Base-by-base conservation (phyloP, 2,113 vertebrate species). In the Zosterops hypoxanthus region DNA sequence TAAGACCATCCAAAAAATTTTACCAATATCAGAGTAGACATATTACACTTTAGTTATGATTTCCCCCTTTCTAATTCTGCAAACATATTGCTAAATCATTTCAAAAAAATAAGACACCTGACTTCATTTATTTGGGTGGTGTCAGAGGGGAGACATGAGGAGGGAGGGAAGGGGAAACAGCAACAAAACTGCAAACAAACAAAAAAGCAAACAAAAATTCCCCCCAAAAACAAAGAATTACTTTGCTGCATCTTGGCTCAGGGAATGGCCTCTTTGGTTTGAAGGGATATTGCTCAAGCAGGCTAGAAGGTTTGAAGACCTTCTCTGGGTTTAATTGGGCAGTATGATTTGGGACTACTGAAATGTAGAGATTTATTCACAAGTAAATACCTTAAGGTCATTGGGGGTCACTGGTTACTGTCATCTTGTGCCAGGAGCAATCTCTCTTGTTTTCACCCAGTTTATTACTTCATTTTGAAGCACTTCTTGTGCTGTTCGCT, bases 131-230 rank as follows among this genome's bases (percentile, higher is more conserved):
- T 65, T 73, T 52, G 6, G 14, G 19, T 36, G 12, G 7, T 59
- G 8, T 8, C 23, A 3, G 6, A 0, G 23, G 6, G 9, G 9
- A 19, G 7, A 63, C 6, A 56, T 11, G 8, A 47, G 49, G n/a
- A 47, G 12, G 14, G 14, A 18, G 3, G 20, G 31, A 50, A 66
- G 21, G 31, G 31, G 44, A 21, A 59, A 34, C 10, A 73, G 7
- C 14, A 57, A 14, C 5, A 29, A 60, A 52, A 39, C 6, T 44
- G 19, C 47, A 53, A n/a, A 8, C 12, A 42, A 41, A 8, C 8
- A 44, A 59, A 4, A 52, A 21, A 39, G 36, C 6, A 53, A 14
- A 28, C 15, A 18, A 22, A 50, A 50, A 39, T 9, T 76, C 2
- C 16, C 11, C 18, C 23, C 6, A 1, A 72, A 86, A 50, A 8